A percentile compares a stretch with the other conserved stretches of the same genome.
These are phyloP conservation scores for Sciurus niger DNA, from an alignment of 2,113 vertebrate species.

Conservation along the genomic window DNA sequence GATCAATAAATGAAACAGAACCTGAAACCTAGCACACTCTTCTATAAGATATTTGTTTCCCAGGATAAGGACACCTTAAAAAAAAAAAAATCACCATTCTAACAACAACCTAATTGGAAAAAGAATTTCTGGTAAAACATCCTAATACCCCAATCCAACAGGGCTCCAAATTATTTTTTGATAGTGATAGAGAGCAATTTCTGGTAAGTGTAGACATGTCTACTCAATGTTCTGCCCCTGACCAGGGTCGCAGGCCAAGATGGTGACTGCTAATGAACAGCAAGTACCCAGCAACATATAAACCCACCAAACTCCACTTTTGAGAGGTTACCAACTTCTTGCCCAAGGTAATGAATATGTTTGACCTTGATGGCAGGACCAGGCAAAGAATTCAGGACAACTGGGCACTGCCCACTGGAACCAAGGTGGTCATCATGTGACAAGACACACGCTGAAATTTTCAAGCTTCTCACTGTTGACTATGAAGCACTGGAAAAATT, in stretches of 20 bases:
- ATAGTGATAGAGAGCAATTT: background rate
- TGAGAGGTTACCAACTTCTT: background rate
- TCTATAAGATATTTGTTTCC: background rate
- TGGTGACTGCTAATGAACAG: background rate
- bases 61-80: conserved; percentile 25
- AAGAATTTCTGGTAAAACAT: background rate
- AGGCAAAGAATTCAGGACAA: background rate
- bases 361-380: background rate
- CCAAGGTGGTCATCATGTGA: background rate
- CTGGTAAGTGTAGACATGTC: background rate
- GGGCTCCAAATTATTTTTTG: background rate
- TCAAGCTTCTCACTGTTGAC: too few relatives aligned
- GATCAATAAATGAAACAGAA: background rate
- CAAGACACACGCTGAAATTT: background rate
- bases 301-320: background rate
- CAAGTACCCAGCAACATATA: fast-evolving
- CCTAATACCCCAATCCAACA: background rate
- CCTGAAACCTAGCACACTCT: background rate
- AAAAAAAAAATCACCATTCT: background rate
- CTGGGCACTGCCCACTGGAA: background rate
- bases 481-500: background rate
- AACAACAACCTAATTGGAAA: background rate
- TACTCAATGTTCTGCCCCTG: background rate
- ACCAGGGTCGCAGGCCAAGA: background rate
- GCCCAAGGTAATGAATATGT: background rate